These are phyloP conservation scores for Motacilla alba DNA, from an alignment of 2,113 vertebrate genomes.

Conservation along the genomic window DNA sequence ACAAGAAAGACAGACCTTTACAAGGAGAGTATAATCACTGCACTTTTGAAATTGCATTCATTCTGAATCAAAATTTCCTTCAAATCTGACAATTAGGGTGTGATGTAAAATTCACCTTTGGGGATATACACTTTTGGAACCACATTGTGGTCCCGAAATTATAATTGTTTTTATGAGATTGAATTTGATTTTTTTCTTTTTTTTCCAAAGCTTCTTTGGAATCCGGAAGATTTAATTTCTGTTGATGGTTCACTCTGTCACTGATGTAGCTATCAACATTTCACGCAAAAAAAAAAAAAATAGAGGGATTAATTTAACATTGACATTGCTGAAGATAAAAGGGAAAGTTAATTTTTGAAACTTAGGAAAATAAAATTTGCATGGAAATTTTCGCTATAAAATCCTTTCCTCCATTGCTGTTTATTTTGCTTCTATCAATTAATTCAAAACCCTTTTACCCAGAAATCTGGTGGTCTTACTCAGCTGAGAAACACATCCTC, in stretches of 20 bases:
- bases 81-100: not conserved
- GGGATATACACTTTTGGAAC: not conserved
- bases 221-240: not conserved
- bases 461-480: not conserved
- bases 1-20: not conserved
- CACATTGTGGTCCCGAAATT: not conserved
- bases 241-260: not conserved
- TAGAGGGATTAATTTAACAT: not conserved
- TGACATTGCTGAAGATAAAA: not conserved
- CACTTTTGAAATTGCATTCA: not conserved
- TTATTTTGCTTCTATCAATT: not conserved
- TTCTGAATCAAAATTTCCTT: not conserved
- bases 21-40: not conserved
- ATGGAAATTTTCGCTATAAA: not conserved
- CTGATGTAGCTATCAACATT: not conserved
- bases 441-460: not conserved
- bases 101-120: not conserved
- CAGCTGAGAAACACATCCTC: not conserved
- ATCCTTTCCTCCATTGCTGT: not conserved
- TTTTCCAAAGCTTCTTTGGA: not conserved
- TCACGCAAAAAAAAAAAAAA: not conserved
- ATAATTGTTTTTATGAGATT: not conserved
- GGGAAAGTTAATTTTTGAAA: not conserved
- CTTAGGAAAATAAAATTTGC: not conserved
- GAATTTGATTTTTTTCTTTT: not conserved